Evolutionary conservation across 2,797 vertebrate species (phyloP).

Genomic region (Peromyscus aztecus): DNA sequence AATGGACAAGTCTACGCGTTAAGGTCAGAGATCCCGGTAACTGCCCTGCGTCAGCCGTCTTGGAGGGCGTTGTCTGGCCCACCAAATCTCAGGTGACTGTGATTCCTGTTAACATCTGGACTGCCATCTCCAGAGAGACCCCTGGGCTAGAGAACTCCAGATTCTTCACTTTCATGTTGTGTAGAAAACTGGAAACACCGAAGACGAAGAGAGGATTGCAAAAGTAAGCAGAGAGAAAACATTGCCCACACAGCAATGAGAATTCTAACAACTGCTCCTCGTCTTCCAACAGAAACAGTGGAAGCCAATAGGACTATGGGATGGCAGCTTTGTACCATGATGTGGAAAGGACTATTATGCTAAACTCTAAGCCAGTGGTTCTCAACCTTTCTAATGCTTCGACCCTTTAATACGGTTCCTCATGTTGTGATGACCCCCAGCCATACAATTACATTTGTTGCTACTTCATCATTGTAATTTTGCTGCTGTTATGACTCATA

Average conservation of each 20-base stretch:
- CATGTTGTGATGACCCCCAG: not conserved
- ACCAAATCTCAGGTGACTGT: not conserved
- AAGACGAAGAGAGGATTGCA: conserved; percentile 25
- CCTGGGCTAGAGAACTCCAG: not conserved
- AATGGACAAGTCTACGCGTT: not conserved
- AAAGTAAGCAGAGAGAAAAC: not conserved
- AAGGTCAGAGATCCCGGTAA: not conserved
- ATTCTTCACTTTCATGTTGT: not conserved
- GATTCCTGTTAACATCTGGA: not conserved
- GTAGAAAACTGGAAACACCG: conserved; percentile 30
- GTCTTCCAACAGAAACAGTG: not conserved
- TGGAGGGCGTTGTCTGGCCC: not conserved
- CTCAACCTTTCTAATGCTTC: not conserved
- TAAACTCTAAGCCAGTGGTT: conserved; percentile 4
- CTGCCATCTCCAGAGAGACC: not conserved
- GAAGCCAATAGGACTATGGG: not conserved
- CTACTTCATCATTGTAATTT: not conserved
- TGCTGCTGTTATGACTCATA: not conserved
- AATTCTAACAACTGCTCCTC: not conserved
- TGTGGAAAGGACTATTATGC: not conserved
- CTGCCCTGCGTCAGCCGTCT: not conserved
- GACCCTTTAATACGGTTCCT: not conserved
- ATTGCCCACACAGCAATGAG: not conserved
- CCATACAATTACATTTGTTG: not conserved
- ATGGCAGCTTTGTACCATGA: not conserved